A percentile compares a stretch with the other conserved stretches of the same genome.
phyloP scores from a whole-genome alignment of 2,113 vertebrate genomes.

The Columba janthina region DNA sequence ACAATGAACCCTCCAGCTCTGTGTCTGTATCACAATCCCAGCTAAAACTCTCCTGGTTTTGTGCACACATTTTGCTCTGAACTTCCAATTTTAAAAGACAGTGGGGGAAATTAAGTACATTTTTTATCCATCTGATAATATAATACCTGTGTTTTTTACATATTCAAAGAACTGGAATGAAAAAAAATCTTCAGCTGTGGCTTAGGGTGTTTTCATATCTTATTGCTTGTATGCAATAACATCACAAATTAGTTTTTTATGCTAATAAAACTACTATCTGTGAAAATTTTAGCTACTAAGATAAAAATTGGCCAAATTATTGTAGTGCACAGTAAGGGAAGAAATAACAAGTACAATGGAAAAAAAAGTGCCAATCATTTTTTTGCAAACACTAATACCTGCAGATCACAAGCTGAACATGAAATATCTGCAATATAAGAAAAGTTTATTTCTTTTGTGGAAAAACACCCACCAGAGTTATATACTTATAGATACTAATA shows the following conservation, averaged over 20 bases:
- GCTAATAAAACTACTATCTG: neutral
- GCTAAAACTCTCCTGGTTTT: neutral
- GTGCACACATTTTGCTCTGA: neutral
- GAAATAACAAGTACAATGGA: neutral
- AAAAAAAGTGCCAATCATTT: neutral
- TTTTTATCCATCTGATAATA: neutral
- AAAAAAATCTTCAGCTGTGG: neutral
- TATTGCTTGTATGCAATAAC: neutral
- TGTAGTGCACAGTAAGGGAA: neutral
- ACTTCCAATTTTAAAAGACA: neutral
- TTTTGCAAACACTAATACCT: neutral
- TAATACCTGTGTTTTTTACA: neutral
- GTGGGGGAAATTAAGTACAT: neutral
- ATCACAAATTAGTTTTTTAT: neutral
- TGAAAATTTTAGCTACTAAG: neutral
- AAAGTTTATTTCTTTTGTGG: neutral
- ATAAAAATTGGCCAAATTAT: neutral
- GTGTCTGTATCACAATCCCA: neutral
- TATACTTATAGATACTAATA: neutral
- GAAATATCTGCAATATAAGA: neutral
- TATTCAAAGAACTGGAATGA: neutral
- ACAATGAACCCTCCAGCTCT: neutral
- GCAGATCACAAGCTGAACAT: neutral
- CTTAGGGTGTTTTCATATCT: neutral
- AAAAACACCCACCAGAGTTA: accelerated